A percentile compares a stretch with the other conserved stretches of the same genome.
These are phyloP conservation scores for Euwallacea fornicatus DNA, from an alignment of 1,140 invertebrate genomes.

Conservation along the genomic window DNA sequence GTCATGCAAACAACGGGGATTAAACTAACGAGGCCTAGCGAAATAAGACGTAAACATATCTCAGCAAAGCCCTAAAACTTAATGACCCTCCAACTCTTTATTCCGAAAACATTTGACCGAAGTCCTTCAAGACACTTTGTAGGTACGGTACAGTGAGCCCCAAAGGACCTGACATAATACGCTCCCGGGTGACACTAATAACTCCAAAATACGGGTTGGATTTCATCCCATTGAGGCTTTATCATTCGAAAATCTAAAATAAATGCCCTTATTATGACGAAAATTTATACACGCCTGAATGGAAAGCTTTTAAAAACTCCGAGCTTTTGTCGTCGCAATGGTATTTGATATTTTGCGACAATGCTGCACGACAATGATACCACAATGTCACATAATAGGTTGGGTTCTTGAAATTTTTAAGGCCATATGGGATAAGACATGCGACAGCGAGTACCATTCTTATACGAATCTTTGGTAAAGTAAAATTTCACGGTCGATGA, in stretches of 20 bases:
- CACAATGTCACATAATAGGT: constrained; percentile 36
- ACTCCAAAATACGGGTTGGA: constrained; percentile 42
- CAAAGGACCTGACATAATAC: constrained; percentile 23
- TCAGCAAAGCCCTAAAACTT: constrained; percentile 32
- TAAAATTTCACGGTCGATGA: no score
- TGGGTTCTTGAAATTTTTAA: constrained; percentile 18
- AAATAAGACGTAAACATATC: constrained; percentile 8
- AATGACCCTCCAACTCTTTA: constrained; percentile 30
- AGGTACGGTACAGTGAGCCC: constrained; percentile 18
- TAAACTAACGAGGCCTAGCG: background rate
- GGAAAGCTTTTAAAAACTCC: constrained; percentile 13
- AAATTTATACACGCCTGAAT: constrained; percentile 37
- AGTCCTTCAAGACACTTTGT: constrained; percentile 38
- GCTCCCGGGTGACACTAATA: constrained; percentile 40
- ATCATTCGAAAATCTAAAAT: constrained; percentile 47
- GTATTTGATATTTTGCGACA: constrained; percentile 49
- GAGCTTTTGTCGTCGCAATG: constrained; percentile 32
- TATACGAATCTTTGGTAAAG: background rate
- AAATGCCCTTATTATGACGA: constrained; percentile 38
- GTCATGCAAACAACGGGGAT: background rate
- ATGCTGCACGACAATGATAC: constrained; percentile 45
- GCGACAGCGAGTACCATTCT: background rate
- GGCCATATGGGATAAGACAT: constrained; percentile 4
- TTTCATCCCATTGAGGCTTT: constrained; percentile 44
- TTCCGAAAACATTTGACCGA: constrained; percentile 39